Base-by-base conservation (phyloP, 2,888 invertebrate genomes). In the Torymus aiolomorphi region DNA sequence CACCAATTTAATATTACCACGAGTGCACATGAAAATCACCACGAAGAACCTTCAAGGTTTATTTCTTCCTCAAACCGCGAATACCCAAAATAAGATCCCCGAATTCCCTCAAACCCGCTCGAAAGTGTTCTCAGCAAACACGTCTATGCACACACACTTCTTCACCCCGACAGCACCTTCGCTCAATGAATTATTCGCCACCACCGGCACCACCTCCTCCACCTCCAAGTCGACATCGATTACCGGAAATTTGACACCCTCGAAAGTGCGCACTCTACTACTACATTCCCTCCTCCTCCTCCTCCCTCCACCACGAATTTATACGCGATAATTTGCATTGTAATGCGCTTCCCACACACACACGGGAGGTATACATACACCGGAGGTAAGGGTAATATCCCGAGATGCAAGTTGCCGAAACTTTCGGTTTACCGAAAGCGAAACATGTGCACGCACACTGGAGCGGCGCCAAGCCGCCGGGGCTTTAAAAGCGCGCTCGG, bases 311-410 rank as follows among this genome's bases (percentile, higher is more conserved):
- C 65, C 65, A 1, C 65, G 49, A 78, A 78, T 73, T 66, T 72
- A 73, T 67, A 59, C 61, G 67, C 67, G 73, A 78, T 78, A 78
- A 78, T 78, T 78, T 78, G 78, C 78, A 73, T 70, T 56, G 77
- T 71, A 70, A 63, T 63, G 52, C 65, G 57, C 65, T 14, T 18
- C 24, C 51, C 20, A 72, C 18, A 20, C 20, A 11, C 18, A 13
- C 16, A 20, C 16, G n/a, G 5, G 24, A 13, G 16, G 12, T 5
- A n/a, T 1, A 56, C 4, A 56, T 13, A 24, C 4, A 24, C n/a
- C 42, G 42, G 13, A 16, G 49, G 54, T 18, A 73, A n/a, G 65
- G 74, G 75, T 67, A 67, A 76, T 76, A 69, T 76, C 67, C 75
- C 42, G 42, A 8, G 31, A 49, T 20, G 62, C 61, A 77, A 77